These are phyloP conservation scores for Drosophila asahinai DNA, from an alignment of 1,140 invertebrate species.

Conservation along the genomic window DNA sequence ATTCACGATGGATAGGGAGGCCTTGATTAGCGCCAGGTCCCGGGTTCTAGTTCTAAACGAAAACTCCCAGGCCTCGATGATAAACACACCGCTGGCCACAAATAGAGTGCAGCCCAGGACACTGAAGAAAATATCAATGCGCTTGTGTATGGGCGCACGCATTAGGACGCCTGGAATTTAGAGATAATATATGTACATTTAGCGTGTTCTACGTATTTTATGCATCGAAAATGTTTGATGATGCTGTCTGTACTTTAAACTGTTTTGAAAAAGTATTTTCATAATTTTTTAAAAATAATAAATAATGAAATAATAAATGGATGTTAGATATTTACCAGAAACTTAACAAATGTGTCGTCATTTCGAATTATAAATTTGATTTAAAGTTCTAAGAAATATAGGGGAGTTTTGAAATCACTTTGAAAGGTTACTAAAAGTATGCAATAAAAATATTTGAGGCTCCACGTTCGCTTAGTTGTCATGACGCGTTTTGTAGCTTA, in stretches of 20 bases:
- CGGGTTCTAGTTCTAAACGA: conserved; percentile 80
- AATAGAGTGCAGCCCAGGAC: conserved; percentile 90
- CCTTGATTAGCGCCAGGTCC: conserved; percentile 90
- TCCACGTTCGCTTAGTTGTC: no score
- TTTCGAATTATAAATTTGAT: background rate
- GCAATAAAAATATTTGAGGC: no score
- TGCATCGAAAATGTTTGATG: background rate
- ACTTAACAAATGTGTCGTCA: background rate
- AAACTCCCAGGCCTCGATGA: conserved; percentile 87
- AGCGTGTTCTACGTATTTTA: background rate
- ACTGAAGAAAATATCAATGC: conserved; percentile 91
- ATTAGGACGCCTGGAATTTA: conserved; percentile 86
- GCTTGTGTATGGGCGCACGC: conserved; percentile 88
- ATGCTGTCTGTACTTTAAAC: background rate
- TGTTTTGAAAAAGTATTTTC: background rate
- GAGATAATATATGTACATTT: background rate
- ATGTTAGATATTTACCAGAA: background rate
- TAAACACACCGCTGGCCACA: conserved; percentile 89
- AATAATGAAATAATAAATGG: background rate
- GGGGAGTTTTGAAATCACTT: no score
- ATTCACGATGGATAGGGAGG: conserved; percentile 90
- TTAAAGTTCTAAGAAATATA: background rate
- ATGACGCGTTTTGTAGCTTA: no score
- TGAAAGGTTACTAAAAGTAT: no score
- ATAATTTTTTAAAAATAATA: background rate